Percentiles rank a stretch among this genome's conserved stretches.
Evolutionary conservation across 1,140 invertebrate species (phyloP).

Genomic region (Leptinotarsa texana): DNA sequence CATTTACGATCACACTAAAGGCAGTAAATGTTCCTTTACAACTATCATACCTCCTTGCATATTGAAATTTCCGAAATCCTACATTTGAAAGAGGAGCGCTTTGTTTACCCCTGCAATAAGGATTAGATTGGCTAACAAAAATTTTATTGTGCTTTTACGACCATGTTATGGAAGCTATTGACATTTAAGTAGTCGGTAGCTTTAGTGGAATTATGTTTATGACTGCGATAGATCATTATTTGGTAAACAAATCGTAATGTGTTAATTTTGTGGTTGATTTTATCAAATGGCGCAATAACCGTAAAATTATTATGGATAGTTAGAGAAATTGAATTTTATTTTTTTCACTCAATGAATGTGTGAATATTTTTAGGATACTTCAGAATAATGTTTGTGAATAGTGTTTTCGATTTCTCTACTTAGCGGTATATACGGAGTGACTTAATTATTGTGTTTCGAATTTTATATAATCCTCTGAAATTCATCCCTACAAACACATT

Average conservation of each 20-base stretch:
- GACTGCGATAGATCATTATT: constrained; percentile 25
- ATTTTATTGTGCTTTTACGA: constrained; percentile 42
- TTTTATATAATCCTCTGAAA: no score
- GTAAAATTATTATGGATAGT: no score
- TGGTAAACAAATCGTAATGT: constrained; percentile 11
- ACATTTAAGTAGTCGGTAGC: constrained; percentile 22
- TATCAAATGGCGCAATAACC: no score
- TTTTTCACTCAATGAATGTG: no score
- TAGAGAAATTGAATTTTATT: no score
- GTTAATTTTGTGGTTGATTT: constrained; percentile 1
- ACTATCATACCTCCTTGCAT: constrained; percentile 30
- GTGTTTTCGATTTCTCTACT: no score
- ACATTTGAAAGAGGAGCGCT: constrained; percentile 4
- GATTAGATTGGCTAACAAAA: constrained; percentile 30
- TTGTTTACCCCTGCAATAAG: constrained; percentile 31
- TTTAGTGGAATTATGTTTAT: constrained; percentile 29
- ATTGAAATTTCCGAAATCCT: constrained; percentile 30
- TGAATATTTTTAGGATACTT: no score
- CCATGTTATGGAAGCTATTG: constrained; percentile 31
- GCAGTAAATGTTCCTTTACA: constrained; percentile 26
- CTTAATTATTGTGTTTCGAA: no score
- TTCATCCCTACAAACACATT: no score
- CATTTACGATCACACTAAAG: constrained; percentile 32
- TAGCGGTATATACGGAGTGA: no score
- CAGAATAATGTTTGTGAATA: no score